Base-by-base conservation (phyloP, 2,113 vertebrate species). In the Loxodonta africana region DNA sequence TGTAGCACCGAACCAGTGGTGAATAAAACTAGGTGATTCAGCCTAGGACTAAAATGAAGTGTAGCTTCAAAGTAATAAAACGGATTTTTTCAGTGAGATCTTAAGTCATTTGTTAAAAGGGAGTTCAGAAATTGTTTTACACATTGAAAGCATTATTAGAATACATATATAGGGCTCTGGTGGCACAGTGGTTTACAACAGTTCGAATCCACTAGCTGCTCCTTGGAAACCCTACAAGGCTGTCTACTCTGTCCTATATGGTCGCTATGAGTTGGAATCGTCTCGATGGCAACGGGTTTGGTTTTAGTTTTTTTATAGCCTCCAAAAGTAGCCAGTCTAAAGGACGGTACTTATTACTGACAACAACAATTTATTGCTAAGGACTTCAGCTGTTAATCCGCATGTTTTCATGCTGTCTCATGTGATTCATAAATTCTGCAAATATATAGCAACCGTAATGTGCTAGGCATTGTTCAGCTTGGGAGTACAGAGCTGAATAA, bases 41-140 rank as follows among this genome's bases (percentile, higher is more conserved):
- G 1, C 1, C 3, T n/a, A n/a, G n/a, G 41, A 41, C 46, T 0
- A 46, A 63, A 69, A 8, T 63, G 60, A 87, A 23, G 17, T 26
- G 6, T 44, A 73, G 21, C 76, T 90, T 44, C 90, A 71, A 80
- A 53, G 23, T 62, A 25, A 37, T 83, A 67, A 53, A 76, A 48
- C 46, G 57, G 30, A 73, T 44, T 73, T 94, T 86, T 90, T 28
- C 33, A 0, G 18, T 90, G 30, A 15, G 46, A 78, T 86, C 48
- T 48, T 48, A 77, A 82, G 74, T 73, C 37, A 90, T 8, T 26
- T 85, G 12, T 89, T 90, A 76, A 33, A 77, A 28, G 26, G n/a
- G 30, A 91, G 46, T 91, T 88, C 28, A 94, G 63, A 53, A 67
- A 81, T 89, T 80, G 63, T 44, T 84, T 88, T 84, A 44, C 30